Evolutionary conservation across 2,797 vertebrate species (phyloP).

Genomic region (Natrix natrix): DNA sequence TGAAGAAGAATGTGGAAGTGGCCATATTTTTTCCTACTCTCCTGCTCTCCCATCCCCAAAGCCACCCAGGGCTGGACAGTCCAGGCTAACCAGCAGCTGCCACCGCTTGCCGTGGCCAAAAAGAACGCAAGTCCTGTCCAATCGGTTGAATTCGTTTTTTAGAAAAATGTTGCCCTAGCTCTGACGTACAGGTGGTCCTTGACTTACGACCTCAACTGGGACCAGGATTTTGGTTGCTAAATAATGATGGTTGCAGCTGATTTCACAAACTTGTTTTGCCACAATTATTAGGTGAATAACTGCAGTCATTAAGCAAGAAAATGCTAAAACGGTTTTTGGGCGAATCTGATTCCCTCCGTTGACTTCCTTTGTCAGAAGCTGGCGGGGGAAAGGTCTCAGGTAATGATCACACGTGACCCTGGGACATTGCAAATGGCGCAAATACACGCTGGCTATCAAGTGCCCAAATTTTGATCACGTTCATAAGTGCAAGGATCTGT

Average conservation of each 20-base stretch:
- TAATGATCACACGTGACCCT: fast-evolving
- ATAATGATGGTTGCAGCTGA: neutral
- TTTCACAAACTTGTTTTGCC: neutral
- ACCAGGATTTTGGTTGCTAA: neutral
- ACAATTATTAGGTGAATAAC: neutral
- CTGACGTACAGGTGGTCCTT: neutral
- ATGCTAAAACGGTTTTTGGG: neutral
- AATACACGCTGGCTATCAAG: neutral
- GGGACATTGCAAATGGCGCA: neutral
- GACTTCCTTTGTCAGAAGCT: neutral
- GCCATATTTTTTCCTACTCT: neutral
- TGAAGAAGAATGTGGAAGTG: neutral
- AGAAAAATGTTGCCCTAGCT: neutral
- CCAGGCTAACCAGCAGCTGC: neutral
- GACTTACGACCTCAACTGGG: neutral
- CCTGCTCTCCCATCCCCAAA: neutral
- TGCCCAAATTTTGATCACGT: neutral
- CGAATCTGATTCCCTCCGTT: neutral
- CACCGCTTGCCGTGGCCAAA: neutral
- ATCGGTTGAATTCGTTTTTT: neutral
- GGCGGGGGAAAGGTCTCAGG: neutral
- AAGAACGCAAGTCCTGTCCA: neutral
- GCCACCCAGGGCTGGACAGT: neutral
- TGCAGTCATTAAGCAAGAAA: neutral
- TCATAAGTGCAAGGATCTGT: neutral